Base-by-base conservation (phyloP, 2,888 invertebrate genomes). In the Oxycera nigricornis region DNA sequence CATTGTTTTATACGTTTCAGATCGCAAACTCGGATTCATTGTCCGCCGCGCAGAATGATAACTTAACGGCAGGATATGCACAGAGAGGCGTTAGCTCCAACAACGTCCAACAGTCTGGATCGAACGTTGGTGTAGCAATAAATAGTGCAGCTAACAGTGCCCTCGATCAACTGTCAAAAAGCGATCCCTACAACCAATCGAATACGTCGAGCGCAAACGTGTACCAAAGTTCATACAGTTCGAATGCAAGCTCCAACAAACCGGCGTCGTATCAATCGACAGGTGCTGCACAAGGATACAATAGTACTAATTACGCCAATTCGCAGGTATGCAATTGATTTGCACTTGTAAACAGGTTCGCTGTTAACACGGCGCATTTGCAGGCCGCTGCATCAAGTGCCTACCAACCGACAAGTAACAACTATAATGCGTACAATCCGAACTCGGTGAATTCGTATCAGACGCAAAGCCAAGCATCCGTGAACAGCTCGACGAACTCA, bases 361-460 rank as follows among this genome's bases (percentile, higher is more conserved):
- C 35, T 35, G 11, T 35, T 41, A 22, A 39, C 39, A 14, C 39
- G 14, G 14, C 14, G 39, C 14, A 39, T 39, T 39, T 14, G 7
- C 28, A 81, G 81, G 82, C 82, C 14, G 82, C 84, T 73, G 83
- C 84, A 74, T 81, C 82, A 39, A 85, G 82, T 77, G 81, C 82
- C 77, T 85, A 84, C 77, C 85, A 84, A 79, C 82, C 81, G 65
- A 82, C 84, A 73, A 80, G 83, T 46, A 79, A 79, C 74, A 79
- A 77, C 74, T 86, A 86, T 75, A 84, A 81, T 77, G 81, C 84
- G 73, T 86, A 85, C 78, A 85, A 86, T 78, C 83, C 83, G 75
- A 83, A 81, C 79, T 81, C 83, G 52, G 84, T 85, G 74, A 84
- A 83, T 79, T 83, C 85, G 74, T 86, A 86, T 79, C 86, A 85